Percentiles rank a stretch among this genome's conserved stretches.
phyloP scores from a whole-genome alignment of 2,113 vertebrate species.

The Malaclemys terrapin region DNA sequence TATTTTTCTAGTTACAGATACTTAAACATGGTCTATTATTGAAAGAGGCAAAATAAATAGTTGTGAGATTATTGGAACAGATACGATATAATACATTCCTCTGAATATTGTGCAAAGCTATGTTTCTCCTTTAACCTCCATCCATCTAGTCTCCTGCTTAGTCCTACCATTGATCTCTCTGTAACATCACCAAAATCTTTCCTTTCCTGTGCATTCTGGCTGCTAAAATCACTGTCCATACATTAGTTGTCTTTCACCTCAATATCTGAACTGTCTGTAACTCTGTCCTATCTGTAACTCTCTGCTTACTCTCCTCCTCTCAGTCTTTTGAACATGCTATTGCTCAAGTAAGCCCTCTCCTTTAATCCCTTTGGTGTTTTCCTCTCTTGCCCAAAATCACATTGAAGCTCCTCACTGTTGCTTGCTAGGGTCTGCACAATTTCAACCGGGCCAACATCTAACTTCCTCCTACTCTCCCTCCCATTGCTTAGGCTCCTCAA shows the following conservation, averaged over 20 bases:
- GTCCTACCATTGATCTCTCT: background rate
- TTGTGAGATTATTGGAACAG: background rate
- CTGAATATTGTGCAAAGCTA: background rate
- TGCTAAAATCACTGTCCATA: background rate
- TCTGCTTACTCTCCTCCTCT: background rate
- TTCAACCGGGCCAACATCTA: background rate
- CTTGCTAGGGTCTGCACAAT: background rate
- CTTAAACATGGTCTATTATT: background rate
- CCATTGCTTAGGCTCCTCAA: background rate
- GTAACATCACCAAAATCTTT: background rate
- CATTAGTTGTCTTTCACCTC: background rate
- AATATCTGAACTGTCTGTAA: background rate
- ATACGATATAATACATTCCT: background rate
- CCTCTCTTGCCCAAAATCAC: background rate
- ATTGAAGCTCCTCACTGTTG: background rate
- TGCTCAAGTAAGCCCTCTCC: no score
- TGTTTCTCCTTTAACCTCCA: background rate
- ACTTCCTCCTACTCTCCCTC: background rate
- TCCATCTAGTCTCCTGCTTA: background rate
- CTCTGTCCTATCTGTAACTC: no score
- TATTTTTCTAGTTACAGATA: background rate
- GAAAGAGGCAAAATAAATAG: background rate
- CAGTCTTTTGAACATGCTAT: background rate
- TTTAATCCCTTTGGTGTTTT: no score
- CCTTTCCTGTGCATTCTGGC: no score